These are phyloP conservation scores for Teleiodes luculella DNA, from an alignment of 2,888 invertebrate genomes.

Conservation along the genomic window DNA sequence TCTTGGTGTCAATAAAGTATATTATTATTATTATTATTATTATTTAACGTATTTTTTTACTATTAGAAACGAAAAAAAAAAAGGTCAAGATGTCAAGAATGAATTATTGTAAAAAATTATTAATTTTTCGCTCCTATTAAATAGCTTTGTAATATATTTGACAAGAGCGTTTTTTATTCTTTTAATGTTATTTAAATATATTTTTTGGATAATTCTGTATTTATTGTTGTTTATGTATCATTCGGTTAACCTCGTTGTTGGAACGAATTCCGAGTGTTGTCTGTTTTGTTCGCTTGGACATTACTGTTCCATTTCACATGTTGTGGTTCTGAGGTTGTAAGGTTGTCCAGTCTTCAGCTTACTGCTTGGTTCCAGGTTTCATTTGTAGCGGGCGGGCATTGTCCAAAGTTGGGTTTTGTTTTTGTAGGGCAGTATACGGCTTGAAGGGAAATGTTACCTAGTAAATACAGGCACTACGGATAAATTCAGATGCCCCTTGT, in stretches of 20 bases:
- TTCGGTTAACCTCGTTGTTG: constrained; percentile 8
- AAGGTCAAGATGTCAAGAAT: no score
- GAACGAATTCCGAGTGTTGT: constrained; percentile 3
- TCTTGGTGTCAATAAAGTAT: no score
- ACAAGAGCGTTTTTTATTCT: no score
- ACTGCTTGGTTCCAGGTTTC: constrained; percentile 20
- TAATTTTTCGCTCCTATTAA: no score
- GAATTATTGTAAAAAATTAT: no score
- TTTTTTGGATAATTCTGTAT: background rate
- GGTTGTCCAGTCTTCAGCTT: constrained; percentile 29
- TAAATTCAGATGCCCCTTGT: no score
- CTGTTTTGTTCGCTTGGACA: background rate
- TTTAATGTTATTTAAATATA: no score
- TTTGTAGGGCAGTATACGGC: background rate
- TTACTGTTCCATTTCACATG: constrained; percentile 23
- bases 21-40: no score
- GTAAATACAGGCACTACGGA: no score
- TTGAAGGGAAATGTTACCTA: background rate
- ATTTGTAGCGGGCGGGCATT: background rate
- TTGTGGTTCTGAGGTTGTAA: background rate
- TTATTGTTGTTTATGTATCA: background rate
- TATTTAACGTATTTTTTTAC: no score
- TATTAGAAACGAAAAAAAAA: no score
- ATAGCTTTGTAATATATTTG: no score
- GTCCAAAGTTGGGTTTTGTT: background rate